phyloP scores from a whole-genome alignment of 2,797 vertebrate species.

The Pelochelys cantorii region DNA sequence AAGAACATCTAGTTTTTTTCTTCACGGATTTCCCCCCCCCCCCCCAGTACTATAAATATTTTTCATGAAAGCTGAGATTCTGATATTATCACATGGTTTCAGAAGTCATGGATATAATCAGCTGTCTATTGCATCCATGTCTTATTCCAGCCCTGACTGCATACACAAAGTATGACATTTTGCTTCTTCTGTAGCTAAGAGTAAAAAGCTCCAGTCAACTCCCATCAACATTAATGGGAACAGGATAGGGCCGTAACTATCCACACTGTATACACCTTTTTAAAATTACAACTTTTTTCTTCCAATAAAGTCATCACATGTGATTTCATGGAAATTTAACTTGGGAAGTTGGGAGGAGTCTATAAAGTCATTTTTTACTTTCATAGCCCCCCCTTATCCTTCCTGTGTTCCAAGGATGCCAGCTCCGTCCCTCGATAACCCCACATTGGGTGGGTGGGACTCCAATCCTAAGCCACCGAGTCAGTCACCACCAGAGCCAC shows the following conservation, averaged over 20 bases:
- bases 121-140: neutral
- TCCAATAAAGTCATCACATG: fast-evolving
- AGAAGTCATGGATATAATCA: neutral
- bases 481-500: too few species aligned
- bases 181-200: neutral
- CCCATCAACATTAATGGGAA: neutral
- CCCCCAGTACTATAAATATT: neutral
- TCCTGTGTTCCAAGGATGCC: too few species aligned
- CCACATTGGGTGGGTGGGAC: too few species aligned
- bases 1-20: neutral
- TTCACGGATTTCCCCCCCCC: neutral
- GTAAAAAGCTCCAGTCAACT: neutral
- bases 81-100: neutral
- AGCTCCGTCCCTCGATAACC: too few species aligned
- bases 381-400: too few species aligned
- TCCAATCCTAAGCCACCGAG: too few species aligned
- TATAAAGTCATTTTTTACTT: neutral
- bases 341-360: neutral
- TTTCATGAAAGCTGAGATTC: neutral
- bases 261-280: neutral
- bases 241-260: neutral
- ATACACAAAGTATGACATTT: neutral
- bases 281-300: neutral
- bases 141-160: neutral
- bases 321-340: neutral